Percentiles rank a stretch among this genome's conserved stretches.
These are phyloP conservation scores for Hydrotaea cyrtoneurina DNA, from an alignment of 2,888 invertebrate species.

Conservation along the genomic window DNA sequence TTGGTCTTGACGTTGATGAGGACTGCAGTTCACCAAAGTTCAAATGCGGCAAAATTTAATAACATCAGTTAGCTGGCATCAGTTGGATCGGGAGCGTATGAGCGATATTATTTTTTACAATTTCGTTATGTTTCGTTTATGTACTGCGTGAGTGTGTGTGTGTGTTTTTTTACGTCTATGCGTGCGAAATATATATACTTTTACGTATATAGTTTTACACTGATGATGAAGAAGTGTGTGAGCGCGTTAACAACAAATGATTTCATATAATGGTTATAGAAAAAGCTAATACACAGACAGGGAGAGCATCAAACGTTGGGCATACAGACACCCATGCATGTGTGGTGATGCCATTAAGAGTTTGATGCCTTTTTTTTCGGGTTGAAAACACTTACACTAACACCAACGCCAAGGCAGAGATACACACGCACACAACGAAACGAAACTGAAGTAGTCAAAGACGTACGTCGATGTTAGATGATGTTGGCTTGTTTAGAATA, in stretches of 20 bases:
- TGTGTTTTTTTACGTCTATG: slow-evolving; percentile 2
- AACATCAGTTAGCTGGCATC: background rate
- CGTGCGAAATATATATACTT: background rate
- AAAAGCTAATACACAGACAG: background rate
- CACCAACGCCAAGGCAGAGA: background rate
- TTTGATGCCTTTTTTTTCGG: slow-evolving; percentile 11
- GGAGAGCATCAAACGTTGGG: background rate
- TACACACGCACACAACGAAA: background rate
- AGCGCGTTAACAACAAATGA: slow-evolving; percentile 13
- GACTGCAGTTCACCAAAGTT: slow-evolving; percentile 3
- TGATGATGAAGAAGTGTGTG: background rate
- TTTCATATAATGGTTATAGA: slow-evolving; percentile 5
- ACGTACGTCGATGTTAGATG: background rate
- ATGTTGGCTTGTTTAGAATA: background rate
- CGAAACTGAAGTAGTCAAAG: background rate
- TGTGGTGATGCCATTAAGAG: slow-evolving; percentile 19
- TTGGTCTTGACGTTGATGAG: background rate
- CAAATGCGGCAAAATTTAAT: slow-evolving; percentile 15
- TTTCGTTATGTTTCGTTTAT: background rate
- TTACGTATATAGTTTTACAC: slow-evolving; percentile 15
- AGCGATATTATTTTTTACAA: slow-evolving; percentile 26
- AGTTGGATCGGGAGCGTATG: slow-evolving; percentile 21
- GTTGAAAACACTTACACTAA: background rate
- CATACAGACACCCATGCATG: background rate
- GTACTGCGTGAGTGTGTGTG: background rate